Percentiles rank a stretch among this genome's conserved stretches.
Evolutionary conservation across 2,888 invertebrate species (phyloP).

Genomic region (Aphrophora alni): DNA sequence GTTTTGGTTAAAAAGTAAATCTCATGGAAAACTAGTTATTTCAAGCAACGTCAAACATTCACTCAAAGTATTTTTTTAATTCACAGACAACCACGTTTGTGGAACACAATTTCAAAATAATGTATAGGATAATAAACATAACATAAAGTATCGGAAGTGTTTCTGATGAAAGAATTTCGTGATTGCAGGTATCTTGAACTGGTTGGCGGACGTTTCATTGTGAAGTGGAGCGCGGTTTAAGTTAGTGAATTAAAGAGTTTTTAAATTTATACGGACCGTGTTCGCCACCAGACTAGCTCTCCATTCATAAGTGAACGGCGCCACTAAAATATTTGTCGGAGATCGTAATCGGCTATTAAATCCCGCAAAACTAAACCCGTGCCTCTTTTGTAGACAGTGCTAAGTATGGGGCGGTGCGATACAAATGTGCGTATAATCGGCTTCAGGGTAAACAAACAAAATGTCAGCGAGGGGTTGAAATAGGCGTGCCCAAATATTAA

Average conservation of each 20-base stretch:
- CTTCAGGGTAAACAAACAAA: not conserved
- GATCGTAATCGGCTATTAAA: not conserved
- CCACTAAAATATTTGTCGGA: not conserved
- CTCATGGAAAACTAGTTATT: too few species aligned
- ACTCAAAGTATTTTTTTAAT: too few species aligned
- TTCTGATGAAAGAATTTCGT: not conserved
- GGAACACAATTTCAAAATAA: too few species aligned
- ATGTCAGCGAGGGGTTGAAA: not conserved
- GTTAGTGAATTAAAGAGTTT: not conserved
- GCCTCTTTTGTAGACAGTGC: not conserved
- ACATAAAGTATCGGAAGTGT: not conserved
- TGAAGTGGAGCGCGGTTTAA: not conserved
- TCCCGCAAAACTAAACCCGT: not conserved
- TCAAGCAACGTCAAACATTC: too few species aligned
- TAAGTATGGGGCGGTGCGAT: not conserved
- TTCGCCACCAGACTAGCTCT: not conserved
- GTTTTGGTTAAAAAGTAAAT: too few species aligned
- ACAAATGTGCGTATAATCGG: not conserved
- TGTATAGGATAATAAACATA: too few species aligned
- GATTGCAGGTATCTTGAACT: not conserved
- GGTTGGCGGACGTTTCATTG: not conserved
- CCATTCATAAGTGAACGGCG: not conserved
- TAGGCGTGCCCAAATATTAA: not conserved
- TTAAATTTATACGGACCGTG: not conserved
- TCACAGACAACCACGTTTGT: too few species aligned